Evolutionary conservation across 2,888 invertebrate genomes (phyloP), one percentile per base, ranked within the genome.

Genomic region (Rhagium mordax): DNA sequence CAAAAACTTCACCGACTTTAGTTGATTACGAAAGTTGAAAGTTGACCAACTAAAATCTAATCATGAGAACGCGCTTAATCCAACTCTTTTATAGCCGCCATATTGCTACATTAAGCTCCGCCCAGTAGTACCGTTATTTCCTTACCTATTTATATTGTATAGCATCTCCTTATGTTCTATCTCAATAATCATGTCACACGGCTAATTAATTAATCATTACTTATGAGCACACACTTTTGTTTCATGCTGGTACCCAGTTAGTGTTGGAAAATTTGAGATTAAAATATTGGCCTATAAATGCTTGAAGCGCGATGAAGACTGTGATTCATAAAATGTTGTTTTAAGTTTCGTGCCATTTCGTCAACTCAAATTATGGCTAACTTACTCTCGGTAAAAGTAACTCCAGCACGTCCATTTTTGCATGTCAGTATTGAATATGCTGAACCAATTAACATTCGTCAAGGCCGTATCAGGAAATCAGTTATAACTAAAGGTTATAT

Each of bases 231-330:
- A 24, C 24, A 29, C 33, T 57, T 20, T 27, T 70, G 24, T 57
- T 65, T 29, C 64, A 73, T 18, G 51, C 61, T 27, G 66, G 73
- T 33, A 57, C 47, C 10, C 61, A 74, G 57, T 60, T 24, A n/a
- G 13, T 67, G n/a, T 21, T 65, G 10, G 29, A 55, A 10, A 33
- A 62, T 29, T 21, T 64, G 49, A 69, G 69, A 33, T 41, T 69
- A 27, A 65, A 13, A 29, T 69, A 69, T 69, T 72, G 69, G 69
- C 61, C 49, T 16, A 55, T 72, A 57, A 53, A 55, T 53, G 69
- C 62, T 15, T 51, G 65, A 59, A 53, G 51, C 64, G 21, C 29
- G 8, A 48, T 72, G 13, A 65, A 55, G 48, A 51, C 24, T 13
- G 55, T 72, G 27, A 21, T 66, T 16, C 49, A 61, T n/a, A 49